phyloP scores from a whole-genome alignment of 92 coral and sea anemone genomes.

The Palythoa grandis region DNA sequence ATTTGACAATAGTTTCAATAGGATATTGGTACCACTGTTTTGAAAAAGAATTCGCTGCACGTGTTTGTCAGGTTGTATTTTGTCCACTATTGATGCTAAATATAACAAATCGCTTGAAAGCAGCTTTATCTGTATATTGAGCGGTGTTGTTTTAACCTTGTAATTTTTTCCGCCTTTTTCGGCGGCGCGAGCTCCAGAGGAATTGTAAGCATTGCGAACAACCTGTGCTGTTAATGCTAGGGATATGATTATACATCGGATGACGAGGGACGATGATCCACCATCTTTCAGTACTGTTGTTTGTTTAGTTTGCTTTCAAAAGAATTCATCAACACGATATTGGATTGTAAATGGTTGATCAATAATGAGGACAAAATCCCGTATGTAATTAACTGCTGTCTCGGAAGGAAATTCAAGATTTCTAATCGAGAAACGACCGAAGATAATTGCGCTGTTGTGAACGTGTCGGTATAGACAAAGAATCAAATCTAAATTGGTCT shows the following conservation, averaged over 20 bases:
- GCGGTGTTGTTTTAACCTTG: background rate
- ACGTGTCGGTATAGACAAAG: background rate
- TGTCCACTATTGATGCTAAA: background rate
- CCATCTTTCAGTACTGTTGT: background rate
- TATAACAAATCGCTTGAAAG: background rate
- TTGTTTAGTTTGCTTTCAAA: background rate
- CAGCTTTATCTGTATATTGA: background rate
- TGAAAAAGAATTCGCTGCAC: background rate
- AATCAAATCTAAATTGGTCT: background rate
- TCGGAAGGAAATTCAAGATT: background rate
- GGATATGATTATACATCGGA: background rate
- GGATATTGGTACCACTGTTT: background rate
- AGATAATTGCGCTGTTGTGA: background rate
- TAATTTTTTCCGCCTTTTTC: background rate
- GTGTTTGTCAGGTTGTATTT: background rate
- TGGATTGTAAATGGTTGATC: background rate
- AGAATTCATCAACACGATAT: background rate
- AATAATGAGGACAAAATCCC: background rate
- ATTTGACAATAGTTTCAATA: background rate
- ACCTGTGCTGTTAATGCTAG: background rate
- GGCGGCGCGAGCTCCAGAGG: background rate
- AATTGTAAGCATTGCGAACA: background rate
- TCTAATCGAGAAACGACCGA: background rate
- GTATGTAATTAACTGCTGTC: background rate
- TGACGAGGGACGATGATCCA: background rate